Conservation (phyloP, 2,888 invertebrate species). For the Steromphala cineraria region DNA sequence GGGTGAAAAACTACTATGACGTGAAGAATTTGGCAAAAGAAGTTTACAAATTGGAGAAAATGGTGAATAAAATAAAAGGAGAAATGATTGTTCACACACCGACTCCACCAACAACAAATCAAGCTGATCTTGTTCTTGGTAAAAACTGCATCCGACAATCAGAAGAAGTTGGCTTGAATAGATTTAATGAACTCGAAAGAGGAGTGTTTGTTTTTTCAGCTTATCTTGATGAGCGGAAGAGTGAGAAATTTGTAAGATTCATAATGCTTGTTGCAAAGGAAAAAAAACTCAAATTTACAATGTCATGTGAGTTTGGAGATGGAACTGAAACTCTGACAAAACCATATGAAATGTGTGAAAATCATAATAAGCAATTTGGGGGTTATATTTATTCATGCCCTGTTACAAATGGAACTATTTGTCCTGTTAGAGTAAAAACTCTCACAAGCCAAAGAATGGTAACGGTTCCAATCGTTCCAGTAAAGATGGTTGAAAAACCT, state of each 20-base stretch:
- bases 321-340: conserved; percentile 28
- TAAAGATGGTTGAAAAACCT: not conserved
- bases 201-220: conserved; percentile 62
- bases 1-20: conserved; percentile 19
- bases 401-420: conserved; percentile 36
- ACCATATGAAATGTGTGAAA: conserved; percentile 69
- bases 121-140: not conserved
- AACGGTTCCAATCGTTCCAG: not conserved
- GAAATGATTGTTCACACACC: not conserved
- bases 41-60: conserved; percentile 8
- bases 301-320: conserved; percentile 50
- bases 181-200: conserved; percentile 44
- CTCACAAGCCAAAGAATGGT: not conserved
- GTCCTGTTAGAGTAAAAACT: not conserved
- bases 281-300: conserved; percentile 35
- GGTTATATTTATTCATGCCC: conserved; percentile 64
- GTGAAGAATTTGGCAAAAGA: conserved; percentile 19
- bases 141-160: conserved; percentile 1
- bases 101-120: not conserved
- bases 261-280: conserved; percentile 48
- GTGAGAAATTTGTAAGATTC: conserved; percentile 42
- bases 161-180: conserved; percentile 28
- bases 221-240: conserved; percentile 63
- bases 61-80: not conserved
- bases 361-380: conserved; percentile 63